Conservation (phyloP, 2,113 vertebrate genomes). For the Prietella phreatophila region DNA sequence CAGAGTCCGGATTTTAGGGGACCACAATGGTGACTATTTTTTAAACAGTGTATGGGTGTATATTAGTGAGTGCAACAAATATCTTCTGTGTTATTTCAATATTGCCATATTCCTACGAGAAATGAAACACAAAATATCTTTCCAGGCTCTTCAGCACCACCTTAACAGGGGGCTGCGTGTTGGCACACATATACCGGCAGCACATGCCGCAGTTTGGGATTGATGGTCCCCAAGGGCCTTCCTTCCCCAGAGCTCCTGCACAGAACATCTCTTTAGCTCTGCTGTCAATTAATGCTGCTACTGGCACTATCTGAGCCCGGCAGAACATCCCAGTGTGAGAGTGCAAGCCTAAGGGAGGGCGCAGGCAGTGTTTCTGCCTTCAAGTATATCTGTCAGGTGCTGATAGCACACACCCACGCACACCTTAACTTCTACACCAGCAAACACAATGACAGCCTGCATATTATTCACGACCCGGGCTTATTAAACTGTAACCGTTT, state of each 20-base stretch:
- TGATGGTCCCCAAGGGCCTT: constrained; percentile 27
- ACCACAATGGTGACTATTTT: background rate
- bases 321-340: constrained; percentile 29
- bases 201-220: constrained; percentile 10
- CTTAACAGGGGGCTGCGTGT: background rate
- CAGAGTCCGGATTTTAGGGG: background rate
- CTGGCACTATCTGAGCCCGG: constrained; percentile 46
- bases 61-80: background rate
- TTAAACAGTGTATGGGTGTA: background rate
- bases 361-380: constrained; percentile 36
- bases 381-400: constrained; percentile 46
- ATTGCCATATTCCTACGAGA: background rate
- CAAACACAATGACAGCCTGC: constrained; percentile 38
- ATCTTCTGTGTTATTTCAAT: background rate
- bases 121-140: background rate
- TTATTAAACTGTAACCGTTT: constrained; percentile 27
- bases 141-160: background rate
- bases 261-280: constrained; percentile 42
- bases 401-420: constrained; percentile 33
- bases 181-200: background rate
- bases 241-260: constrained; percentile 9
- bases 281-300: constrained; percentile 48
- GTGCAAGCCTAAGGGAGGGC: constrained; percentile 19
- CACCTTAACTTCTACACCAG: constrained; percentile 28
- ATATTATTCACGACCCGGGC: constrained; percentile 28